A percentile compares a stretch with the other conserved stretches of the same genome.
phyloP scores from a whole-genome alignment of 2,113 vertebrate genomes.

The Channa argus region DNA sequence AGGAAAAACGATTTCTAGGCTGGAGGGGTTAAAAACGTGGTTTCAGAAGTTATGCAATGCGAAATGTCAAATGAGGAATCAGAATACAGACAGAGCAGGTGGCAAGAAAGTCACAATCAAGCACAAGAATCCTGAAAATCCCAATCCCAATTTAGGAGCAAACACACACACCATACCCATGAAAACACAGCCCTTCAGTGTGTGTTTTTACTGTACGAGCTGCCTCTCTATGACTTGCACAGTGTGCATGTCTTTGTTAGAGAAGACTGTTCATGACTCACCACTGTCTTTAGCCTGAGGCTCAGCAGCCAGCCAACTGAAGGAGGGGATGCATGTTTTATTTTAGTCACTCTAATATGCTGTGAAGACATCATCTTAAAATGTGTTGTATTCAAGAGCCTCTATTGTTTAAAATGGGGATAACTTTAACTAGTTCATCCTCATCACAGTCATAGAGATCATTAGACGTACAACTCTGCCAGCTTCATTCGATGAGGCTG shows the following conservation, averaged over 20 bases:
- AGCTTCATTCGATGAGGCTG: constrained; percentile 64
- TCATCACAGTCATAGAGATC: constrained; percentile 49
- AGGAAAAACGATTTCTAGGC: constrained; percentile 40
- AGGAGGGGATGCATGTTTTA: constrained; percentile 69
- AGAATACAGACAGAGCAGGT: constrained; percentile 12
- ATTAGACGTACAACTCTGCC: constrained; percentile 50
- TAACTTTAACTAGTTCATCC: constrained; percentile 52
- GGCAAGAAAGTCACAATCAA: background rate
- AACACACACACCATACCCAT: constrained; percentile 23
- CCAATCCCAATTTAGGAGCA: constrained; percentile 19
- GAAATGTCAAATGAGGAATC: constrained; percentile 33
- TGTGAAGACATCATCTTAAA: constrained; percentile 70
- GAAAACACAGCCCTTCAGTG: constrained; percentile 33
- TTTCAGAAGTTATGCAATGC: constrained; percentile 32
- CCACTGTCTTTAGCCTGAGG: constrained; percentile 67
- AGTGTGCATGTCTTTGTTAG: constrained; percentile 71
- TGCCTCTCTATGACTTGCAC: constrained; percentile 61
- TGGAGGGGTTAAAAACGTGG: background rate
- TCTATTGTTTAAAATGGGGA: constrained; percentile 61
- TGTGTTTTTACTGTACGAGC: constrained; percentile 58
- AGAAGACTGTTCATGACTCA: constrained; percentile 75
- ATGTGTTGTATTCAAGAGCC: constrained; percentile 41
- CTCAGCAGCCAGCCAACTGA: constrained; percentile 73
- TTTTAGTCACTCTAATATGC: constrained; percentile 73
- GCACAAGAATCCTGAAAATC: constrained; percentile 37